Percentiles rank a stretch among this genome's conserved stretches.
Conservation (phyloP, 2,888 invertebrate genomes). For the Apamea epomidion region DNA sequence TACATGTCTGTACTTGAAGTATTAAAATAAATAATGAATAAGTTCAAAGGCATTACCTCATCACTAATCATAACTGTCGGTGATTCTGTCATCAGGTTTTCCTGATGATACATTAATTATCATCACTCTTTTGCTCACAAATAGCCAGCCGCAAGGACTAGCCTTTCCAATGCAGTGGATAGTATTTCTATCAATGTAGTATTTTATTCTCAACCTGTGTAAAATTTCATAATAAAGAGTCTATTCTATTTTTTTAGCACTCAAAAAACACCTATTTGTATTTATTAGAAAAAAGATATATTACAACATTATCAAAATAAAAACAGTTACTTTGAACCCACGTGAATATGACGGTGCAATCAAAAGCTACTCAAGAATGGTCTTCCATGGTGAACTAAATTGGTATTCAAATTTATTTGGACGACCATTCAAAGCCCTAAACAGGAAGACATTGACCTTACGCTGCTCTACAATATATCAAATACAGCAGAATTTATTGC, state of each 20-base stretch:
- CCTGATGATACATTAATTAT: too few species aligned
- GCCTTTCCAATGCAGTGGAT: neutral
- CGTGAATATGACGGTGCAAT: neutral
- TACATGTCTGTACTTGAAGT: neutral
- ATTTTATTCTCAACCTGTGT: neutral
- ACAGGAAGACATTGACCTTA: slow-evolving; percentile 31
- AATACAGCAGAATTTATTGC: slow-evolving; percentile 33
- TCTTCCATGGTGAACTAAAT: neutral
- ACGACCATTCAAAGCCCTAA: neutral
- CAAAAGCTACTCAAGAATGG: neutral
- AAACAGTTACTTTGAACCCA: neutral
- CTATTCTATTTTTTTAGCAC: neutral
- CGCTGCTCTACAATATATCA: slow-evolving; percentile 13
- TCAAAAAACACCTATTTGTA: neutral
- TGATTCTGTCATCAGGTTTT: neutral
- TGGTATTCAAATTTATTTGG: neutral
- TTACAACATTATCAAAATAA: neutral
- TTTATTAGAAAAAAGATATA: neutral
- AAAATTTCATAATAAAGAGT: neutral
- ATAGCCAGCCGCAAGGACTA: neutral
- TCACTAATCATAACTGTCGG: neutral
- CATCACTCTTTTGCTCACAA: neutral
- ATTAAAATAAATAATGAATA: neutral
- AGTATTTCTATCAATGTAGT: neutral
- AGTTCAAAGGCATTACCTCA: neutral